Percentiles rank a stretch among this genome's conserved stretches.
Conservation (phyloP, 1,140 invertebrate species). For the Zaprionus ornatus region DNA sequence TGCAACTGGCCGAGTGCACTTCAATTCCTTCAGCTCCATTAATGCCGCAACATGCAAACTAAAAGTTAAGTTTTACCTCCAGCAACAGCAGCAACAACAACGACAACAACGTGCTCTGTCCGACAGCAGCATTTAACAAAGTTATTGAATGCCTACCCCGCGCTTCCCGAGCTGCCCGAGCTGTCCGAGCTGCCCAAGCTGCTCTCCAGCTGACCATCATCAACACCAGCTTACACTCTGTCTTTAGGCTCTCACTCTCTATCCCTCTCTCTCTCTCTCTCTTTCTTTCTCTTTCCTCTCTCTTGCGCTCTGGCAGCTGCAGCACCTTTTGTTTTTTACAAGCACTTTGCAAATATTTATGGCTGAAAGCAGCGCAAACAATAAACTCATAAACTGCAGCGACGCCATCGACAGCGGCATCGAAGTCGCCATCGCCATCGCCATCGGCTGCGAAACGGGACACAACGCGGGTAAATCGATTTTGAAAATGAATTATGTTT, state of each 20-base stretch:
- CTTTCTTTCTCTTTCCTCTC: not conserved
- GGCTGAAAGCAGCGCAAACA: constrained; percentile 74
- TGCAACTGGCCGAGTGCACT: constrained; percentile 53
- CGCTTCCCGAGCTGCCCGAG: not conserved
- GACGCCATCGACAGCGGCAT: constrained; percentile 14
- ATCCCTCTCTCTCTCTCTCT: not conserved
- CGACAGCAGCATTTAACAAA: constrained; percentile 67
- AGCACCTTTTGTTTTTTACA: constrained; percentile 77
- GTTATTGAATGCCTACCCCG: constrained; percentile 52
- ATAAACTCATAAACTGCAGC: constrained; percentile 80
- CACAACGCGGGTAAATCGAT: constrained; percentile 64
- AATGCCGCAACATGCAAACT: constrained; percentile 72
- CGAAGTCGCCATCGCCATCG: constrained; percentile 15
- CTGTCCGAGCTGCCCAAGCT: constrained; percentile 2
- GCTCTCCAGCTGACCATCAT: constrained; percentile 57
- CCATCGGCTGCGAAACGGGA: constrained; percentile 3
- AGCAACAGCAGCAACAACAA: constrained; percentile 31
- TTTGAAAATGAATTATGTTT: constrained; percentile 79
- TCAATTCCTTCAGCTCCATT: constrained; percentile 71
- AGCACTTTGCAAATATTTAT: constrained; percentile 81
- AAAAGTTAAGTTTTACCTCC: constrained; percentile 71
- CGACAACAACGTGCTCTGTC: constrained; percentile 14
- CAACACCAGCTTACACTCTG: constrained; percentile 42
- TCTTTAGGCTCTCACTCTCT: constrained; percentile 17
- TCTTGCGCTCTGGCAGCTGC: constrained; percentile 1